phyloP scores from a whole-genome alignment of 64 coral and sea anemone species.

The Actinia equina region DNA sequence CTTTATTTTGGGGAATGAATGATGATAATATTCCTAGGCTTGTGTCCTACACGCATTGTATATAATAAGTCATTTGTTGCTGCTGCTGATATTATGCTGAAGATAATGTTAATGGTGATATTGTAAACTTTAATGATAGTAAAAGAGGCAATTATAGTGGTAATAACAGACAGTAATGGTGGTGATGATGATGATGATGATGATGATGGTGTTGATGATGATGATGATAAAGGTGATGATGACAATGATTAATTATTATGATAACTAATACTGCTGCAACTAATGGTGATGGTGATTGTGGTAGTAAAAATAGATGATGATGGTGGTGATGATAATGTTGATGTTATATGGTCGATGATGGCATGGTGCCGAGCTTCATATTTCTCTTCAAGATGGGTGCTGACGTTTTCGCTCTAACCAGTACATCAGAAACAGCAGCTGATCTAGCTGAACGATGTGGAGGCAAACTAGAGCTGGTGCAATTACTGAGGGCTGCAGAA shows the following conservation, averaged over 20 bases:
- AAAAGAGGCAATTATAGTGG: too few relatives aligned
- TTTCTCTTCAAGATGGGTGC: slow-evolving; percentile 67
- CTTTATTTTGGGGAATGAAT: too few relatives aligned
- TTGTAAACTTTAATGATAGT: too few relatives aligned
- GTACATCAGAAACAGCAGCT: slow-evolving; percentile 82
- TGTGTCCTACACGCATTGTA: too few relatives aligned
- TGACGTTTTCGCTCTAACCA: slow-evolving; percentile 81
- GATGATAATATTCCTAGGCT: too few relatives aligned
- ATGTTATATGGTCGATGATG: background rate
- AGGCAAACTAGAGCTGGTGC: slow-evolving; percentile 65
- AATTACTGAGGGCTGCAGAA: slow-evolving; percentile 81
- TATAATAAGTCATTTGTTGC: too few relatives aligned
- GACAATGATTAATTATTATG: too few relatives aligned
- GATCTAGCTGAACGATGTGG: slow-evolving; percentile 79
- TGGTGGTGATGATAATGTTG: background rate
- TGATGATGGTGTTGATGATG: background rate
- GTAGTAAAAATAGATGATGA: background rate
- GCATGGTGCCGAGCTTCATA: background rate
- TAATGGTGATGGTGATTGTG: background rate
- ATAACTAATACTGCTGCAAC: too few relatives aligned
- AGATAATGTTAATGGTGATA: too few relatives aligned
- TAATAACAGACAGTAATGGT: background rate
- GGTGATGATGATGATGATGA: background rate
- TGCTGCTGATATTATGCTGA: too few relatives aligned
- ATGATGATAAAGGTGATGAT: background rate